Conservation (phyloP, 1,140 invertebrate species). For the Anagrus nilaparvatae region DNA sequence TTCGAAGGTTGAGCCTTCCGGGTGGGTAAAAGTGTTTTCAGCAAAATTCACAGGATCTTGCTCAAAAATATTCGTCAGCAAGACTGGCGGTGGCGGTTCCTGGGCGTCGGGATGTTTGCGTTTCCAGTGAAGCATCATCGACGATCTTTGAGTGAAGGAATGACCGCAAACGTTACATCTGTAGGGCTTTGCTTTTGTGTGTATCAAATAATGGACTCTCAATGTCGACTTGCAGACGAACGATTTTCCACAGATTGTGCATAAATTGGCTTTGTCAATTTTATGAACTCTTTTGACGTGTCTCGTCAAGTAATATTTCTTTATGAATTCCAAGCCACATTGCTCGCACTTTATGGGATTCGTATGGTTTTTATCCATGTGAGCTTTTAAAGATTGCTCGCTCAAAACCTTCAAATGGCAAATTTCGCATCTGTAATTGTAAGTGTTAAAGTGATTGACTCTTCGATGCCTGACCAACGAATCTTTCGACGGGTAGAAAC, state of each 20-base stretch:
- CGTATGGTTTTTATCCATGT: slow-evolving; percentile 24
- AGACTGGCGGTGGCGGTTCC: slow-evolving; percentile 19
- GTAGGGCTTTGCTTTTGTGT: slow-evolving; percentile 51
- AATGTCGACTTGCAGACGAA: slow-evolving; percentile 32
- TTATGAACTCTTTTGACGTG: slow-evolving; percentile 28
- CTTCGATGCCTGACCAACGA: slow-evolving; percentile 25
- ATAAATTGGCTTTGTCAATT: slow-evolving; percentile 29
- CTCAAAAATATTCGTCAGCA: slow-evolving; percentile 12
- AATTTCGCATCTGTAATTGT: slow-evolving; percentile 22
- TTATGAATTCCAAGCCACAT: slow-evolving; percentile 56
- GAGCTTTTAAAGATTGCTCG: slow-evolving; percentile 24
- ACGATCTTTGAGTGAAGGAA: slow-evolving; percentile 40
- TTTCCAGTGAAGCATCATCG: slow-evolving; percentile 29
- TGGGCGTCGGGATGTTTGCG: slow-evolving; percentile 26
- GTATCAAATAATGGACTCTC: slow-evolving; percentile 40
- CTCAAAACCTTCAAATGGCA: slow-evolving; percentile 24
- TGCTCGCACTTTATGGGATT: slow-evolving; percentile 56
- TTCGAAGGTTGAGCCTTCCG: no score
- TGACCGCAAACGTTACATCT: slow-evolving; percentile 49
- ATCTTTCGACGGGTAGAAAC: slow-evolving; percentile 23
- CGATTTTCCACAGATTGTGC: slow-evolving; percentile 26
- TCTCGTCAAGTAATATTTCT: slow-evolving; percentile 22
- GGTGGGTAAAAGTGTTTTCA: no score
- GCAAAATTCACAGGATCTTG: slow-evolving; percentile 9
- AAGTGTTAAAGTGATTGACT: slow-evolving; percentile 21